A percentile compares a stretch with the other conserved stretches of the same genome.
Evolutionary conservation across 2,888 invertebrate species (phyloP).

Genomic region (Taenaris catops): DNA sequence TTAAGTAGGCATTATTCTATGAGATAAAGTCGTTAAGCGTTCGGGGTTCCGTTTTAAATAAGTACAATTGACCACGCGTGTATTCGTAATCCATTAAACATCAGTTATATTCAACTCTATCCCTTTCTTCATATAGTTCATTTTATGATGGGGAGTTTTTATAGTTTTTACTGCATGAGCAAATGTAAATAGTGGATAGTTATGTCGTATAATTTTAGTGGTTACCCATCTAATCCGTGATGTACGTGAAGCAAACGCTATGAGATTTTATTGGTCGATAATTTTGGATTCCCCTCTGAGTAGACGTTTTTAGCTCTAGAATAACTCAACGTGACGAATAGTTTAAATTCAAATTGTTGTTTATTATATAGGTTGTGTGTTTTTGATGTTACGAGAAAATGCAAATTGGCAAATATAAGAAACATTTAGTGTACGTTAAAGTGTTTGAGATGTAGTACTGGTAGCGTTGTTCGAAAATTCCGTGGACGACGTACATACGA

Average conservation of each 20-base stretch:
- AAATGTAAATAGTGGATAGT: conserved; percentile 37
- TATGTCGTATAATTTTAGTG: conserved; percentile 56
- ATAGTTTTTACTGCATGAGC: conserved; percentile 11
- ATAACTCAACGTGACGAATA: conserved; percentile 6
- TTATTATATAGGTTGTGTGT: no score
- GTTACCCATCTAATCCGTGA: conserved; percentile 51
- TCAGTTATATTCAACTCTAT: conserved; percentile 7
- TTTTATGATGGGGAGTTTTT: background rate
- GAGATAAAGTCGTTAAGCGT: conserved; percentile 62
- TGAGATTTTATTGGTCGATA: conserved; percentile 35
- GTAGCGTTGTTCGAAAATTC: no score
- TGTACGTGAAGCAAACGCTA: conserved; percentile 34
- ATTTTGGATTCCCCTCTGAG: conserved; percentile 32
- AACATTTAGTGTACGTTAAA: no score
- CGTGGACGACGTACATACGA: no score
- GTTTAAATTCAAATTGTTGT: background rate
- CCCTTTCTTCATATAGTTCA: background rate
- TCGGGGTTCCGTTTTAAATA: conserved; percentile 32
- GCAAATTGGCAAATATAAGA: no score
- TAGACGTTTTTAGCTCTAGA: conserved; percentile 14
- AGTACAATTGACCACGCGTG: conserved; percentile 22
- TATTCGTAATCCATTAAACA: conserved; percentile 4
- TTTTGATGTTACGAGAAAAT: no score
- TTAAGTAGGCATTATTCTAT: conserved; percentile 60
- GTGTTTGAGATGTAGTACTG: no score